Conservation (phyloP, 2,113 vertebrate species). For the Aegithalos caudatus region DNA sequence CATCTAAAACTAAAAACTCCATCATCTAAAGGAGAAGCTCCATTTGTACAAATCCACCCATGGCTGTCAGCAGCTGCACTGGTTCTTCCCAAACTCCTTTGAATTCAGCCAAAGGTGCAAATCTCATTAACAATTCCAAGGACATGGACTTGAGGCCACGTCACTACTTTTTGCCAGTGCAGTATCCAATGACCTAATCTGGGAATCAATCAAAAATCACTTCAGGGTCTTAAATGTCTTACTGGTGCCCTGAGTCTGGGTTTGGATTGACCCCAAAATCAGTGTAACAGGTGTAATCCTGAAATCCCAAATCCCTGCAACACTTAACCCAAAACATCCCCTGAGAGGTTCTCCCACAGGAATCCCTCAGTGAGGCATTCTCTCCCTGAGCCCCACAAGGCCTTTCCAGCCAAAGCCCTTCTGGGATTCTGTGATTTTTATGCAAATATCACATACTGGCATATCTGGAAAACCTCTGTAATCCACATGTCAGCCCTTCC, state of each 20-base stretch:
- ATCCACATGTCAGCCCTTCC: not conserved
- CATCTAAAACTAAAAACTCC: not conserved
- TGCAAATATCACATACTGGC: rapidly evolving
- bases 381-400: not conserved
- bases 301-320: not conserved
- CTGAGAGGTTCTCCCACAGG: not conserved
- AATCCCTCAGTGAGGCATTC: no score
- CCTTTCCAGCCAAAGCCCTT: not conserved
- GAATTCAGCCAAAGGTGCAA: not conserved
- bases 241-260: not conserved
- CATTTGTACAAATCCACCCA: not conserved
- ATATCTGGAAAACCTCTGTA: not conserved
- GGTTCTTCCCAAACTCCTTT: not conserved
- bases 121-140: not conserved
- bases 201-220: not conserved
- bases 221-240: not conserved
- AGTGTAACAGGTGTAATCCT: not conserved
- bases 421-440: not conserved
- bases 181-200: not conserved
- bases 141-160: not conserved
- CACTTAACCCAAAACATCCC: not conserved
- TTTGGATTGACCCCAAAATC: not conserved
- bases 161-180: not conserved
- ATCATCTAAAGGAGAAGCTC: not conserved
- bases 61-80: not conserved